Percentiles rank a stretch among this genome's conserved stretches.
phyloP scores from a whole-genome alignment of 2,888 invertebrate species.

The Apamea sordens region DNA sequence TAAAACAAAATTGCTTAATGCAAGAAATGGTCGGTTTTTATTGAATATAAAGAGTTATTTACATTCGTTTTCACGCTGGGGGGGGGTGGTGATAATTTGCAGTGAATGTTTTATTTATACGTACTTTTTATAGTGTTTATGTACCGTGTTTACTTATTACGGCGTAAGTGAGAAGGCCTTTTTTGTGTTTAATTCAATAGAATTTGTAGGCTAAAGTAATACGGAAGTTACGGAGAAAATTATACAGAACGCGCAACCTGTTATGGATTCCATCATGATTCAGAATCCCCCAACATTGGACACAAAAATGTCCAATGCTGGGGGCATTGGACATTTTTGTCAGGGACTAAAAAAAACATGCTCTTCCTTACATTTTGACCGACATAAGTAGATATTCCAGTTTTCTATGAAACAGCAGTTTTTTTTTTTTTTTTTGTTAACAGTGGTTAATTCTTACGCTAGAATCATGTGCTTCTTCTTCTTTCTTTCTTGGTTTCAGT shows the following conservation, averaged over 20 bases:
- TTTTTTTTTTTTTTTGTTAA: no score
- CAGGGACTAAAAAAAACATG: no score
- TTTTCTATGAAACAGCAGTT: no score
- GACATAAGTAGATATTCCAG: no score
- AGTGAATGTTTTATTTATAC: constrained; percentile 51
- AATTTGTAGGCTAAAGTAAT: constrained; percentile 2
- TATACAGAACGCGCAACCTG: background rate
- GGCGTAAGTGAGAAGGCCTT: constrained; percentile 21
- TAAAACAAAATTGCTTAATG: constrained; percentile 66
- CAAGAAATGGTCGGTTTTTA: constrained; percentile 59
- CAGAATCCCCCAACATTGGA: background rate
- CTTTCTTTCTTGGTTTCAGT: no score
- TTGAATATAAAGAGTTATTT: constrained; percentile 63
- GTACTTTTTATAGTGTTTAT: constrained; percentile 32
- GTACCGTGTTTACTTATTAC: constrained; percentile 13
- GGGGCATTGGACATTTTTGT: no score
- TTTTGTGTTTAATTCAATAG: background rate
- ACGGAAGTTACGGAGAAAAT: background rate
- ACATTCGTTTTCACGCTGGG: constrained; percentile 61
- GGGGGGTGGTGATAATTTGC: constrained; percentile 48
- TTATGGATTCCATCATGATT: background rate
- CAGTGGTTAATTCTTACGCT: no score
- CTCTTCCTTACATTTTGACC: no score
- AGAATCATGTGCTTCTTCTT: no score
- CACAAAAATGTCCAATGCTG: no score